phyloP scores from a whole-genome alignment of 2,113 vertebrate species.

The Theristicus caerulescens region DNA sequence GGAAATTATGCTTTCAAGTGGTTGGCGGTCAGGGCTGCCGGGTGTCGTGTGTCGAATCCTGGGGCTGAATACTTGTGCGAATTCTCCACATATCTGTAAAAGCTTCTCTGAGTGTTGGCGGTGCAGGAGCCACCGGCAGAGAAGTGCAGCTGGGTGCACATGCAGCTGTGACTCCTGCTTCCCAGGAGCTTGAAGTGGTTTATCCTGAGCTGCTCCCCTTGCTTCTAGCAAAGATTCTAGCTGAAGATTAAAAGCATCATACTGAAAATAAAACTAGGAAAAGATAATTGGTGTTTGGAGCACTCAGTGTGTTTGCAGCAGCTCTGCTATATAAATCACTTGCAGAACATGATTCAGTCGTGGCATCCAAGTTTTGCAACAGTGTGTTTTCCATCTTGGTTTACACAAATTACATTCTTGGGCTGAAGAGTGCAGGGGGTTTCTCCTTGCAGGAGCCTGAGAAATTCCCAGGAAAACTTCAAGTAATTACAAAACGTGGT shows the following conservation, averaged over 20 bases:
- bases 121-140: not conserved
- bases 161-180: not conserved
- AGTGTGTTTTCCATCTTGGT: not conserved
- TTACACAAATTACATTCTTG: not conserved
- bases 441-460: not conserved
- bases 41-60: not conserved
- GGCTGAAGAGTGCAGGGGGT: not conserved
- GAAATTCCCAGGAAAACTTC: not conserved
- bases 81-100: not conserved
- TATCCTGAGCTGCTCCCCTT: not conserved
- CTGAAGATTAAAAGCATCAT: not conserved
- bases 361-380: not conserved
- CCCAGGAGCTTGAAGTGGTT: not conserved
- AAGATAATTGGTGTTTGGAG: not conserved
- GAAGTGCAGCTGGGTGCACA: fast-evolving
- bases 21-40: not conserved
- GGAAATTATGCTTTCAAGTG: not conserved
- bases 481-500: not conserved
- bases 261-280: not conserved
- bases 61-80: not conserved
- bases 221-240: not conserved
- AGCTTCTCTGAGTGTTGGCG: not conserved
- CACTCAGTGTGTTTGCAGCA: not conserved
- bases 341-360: not conserved
- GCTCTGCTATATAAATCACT: not conserved